Base-by-base conservation (phyloP, 2,797 vertebrate genomes). In the Tarsius wallacei region DNA sequence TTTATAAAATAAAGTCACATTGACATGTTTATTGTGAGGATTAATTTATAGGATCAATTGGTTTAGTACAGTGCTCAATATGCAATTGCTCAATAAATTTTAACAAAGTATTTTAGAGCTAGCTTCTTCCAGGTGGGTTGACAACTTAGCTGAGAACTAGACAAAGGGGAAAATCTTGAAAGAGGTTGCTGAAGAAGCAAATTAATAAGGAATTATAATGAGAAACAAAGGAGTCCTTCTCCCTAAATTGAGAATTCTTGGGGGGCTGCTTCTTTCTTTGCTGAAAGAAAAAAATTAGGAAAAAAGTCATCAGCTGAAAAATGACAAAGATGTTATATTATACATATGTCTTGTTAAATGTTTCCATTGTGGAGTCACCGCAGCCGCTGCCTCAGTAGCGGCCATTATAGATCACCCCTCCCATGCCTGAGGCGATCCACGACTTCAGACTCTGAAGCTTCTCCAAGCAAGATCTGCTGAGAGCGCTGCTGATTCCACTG, bases 301-400 rank as follows among this genome's bases (percentile, higher is more conserved):
- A 51, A 68, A 28, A 49, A 33, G 28, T 51, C 5, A 81, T 71
- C 64, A 80, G 55, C 10, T 78, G 1, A 87, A 55, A 26, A 31
- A 64, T 64, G 61, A 66, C 33, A 82, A 59, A 15, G 11, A 74
- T 24, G 70, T 91, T 85, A 36, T 80, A 64, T 93, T 36, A 93
- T 22, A 93, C 24, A 42, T 42, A 59, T 57, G 2, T 57, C n/a
- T 68, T 80, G 36, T 83, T 51, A 96, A 81, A 64, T 96, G 57
- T 42, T 91, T 95, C 19, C 22, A 42, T 66, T 93, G 31, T 76
- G 64, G n/a, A n/a, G n/a, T n/a, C n/a, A n/a, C n/a, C n/a, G n/a
- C n/a, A n/a, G n/a, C n/a, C n/a, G n/a, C n/a, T n/a, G n/a, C n/a
- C n/a, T n/a, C n/a, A n/a, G n/a, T n/a, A n/a, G n/a, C n/a, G n/a